These are phyloP conservation scores for Caranx melampygus DNA, from an alignment of 2,113 vertebrate species.

Conservation along the genomic window DNA sequence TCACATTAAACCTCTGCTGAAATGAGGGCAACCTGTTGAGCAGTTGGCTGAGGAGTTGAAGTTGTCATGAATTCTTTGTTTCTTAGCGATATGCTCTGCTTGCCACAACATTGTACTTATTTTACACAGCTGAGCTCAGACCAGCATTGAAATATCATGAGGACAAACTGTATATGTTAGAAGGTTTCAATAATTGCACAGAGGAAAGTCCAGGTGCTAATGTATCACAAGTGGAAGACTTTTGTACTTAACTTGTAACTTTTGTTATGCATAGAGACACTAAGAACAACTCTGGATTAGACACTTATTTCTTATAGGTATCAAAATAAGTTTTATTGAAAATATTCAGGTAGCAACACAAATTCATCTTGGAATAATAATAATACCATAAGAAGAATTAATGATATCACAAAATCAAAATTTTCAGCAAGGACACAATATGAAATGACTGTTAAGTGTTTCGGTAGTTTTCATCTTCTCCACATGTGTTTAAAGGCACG, in stretches of 20 bases:
- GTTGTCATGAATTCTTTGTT: too few relatives aligned
- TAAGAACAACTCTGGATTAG: neutral
- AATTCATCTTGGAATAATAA: neutral
- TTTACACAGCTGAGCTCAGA: too few relatives aligned
- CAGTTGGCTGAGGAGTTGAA: too few relatives aligned
- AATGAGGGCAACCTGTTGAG: too few relatives aligned
- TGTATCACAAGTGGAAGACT: too few relatives aligned
- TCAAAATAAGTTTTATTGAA: slow-evolving; percentile 78
- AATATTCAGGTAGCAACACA: slow-evolving; percentile 37
- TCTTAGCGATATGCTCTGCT: too few relatives aligned
- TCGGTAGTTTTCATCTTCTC: slow-evolving; percentile 3
- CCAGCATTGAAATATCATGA: too few relatives aligned
- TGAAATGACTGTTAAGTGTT: neutral
- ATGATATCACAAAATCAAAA: neutral
- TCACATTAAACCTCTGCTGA: too few relatives aligned
- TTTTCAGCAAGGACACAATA: neutral
- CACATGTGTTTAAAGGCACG: slow-evolving; percentile 71
- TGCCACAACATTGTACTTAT: too few relatives aligned
- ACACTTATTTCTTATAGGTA: slow-evolving; percentile 18
- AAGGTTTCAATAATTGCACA: too few relatives aligned
- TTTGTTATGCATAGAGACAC: neutral
- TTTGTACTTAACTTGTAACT: neutral
- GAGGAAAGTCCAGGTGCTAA: too few relatives aligned
- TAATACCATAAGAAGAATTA: slow-evolving; percentile 10
- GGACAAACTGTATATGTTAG: too few relatives aligned